phyloP scores from a whole-genome alignment of 2,797 vertebrate species.

The Peromyscus attwateri region DNA sequence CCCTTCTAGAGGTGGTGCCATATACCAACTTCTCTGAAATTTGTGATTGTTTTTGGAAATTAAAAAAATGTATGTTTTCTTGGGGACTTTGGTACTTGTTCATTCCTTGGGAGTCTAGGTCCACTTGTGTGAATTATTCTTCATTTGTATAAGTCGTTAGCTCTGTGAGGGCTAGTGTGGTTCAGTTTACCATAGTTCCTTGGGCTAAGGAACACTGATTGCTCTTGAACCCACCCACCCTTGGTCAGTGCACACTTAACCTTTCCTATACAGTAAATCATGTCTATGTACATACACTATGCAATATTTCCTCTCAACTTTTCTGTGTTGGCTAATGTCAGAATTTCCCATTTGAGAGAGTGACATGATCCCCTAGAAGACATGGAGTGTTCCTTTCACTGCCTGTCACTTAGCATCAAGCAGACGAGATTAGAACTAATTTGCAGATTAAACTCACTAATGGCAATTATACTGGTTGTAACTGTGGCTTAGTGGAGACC shows the following conservation, averaged over 20 bases:
- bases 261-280: neutral
- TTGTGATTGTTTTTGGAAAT: neutral
- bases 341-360: conserved; percentile 8
- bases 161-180: neutral
- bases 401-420: conserved; percentile 27
- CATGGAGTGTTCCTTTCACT: neutral
- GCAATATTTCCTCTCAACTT: neutral
- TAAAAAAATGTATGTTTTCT: neutral
- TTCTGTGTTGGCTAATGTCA: neutral
- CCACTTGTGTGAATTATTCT: neutral
- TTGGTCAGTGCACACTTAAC: neutral
- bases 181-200: neutral
- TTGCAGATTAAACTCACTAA: neutral
- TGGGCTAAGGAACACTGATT: neutral
- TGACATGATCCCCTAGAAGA: neutral
- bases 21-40: neutral
- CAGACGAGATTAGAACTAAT: neutral
- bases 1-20: neutral
- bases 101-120: neutral
- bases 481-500: conserved; percentile 23
- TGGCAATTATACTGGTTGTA: neutral
- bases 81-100: neutral
- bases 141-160: neutral
- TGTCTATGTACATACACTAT: neutral
- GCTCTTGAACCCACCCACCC: neutral